A percentile compares a stretch with the other conserved stretches of the same genome.
These are phyloP conservation scores for Ericerus pela DNA, from an alignment of 1,140 invertebrate species.

Conservation along the genomic window DNA sequence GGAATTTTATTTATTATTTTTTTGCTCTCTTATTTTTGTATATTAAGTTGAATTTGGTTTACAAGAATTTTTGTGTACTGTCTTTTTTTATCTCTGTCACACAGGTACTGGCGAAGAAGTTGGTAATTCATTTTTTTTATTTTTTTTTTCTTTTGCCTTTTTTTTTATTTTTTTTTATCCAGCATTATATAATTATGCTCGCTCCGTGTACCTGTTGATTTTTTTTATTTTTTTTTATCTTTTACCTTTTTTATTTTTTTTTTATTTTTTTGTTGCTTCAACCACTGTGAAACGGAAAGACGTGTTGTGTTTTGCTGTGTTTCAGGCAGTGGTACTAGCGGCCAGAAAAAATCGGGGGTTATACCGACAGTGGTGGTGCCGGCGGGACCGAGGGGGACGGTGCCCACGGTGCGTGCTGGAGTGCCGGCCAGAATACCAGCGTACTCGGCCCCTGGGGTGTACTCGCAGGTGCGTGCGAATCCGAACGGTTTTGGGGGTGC, in stretches of 20 bases:
- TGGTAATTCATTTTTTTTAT: too few species aligned
- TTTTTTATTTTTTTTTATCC: too few species aligned
- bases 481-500: constrained; percentile 12
- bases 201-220: too few species aligned
- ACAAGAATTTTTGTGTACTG: too few species aligned
- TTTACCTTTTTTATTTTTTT: background rate
- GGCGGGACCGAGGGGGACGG: background rate
- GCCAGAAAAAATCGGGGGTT: background rate
- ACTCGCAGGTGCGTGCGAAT: background rate
- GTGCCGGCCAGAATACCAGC: constrained; percentile 4
- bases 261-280: background rate
- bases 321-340: background rate
- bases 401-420: background rate
- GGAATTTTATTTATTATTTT: too few species aligned
- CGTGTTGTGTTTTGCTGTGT: constrained; percentile 3
- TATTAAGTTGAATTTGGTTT: too few species aligned
- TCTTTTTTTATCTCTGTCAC: too few species aligned
- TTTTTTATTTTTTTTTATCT: background rate
- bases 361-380: background rate
- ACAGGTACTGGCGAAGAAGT: too few species aligned
- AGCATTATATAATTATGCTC: too few species aligned
- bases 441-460: background rate
- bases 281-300: background rate
- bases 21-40: too few species aligned
- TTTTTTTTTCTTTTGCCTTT: too few species aligned